phyloP scores from a whole-genome alignment of 2,888 invertebrate genomes.

The Orthosia cruda region DNA sequence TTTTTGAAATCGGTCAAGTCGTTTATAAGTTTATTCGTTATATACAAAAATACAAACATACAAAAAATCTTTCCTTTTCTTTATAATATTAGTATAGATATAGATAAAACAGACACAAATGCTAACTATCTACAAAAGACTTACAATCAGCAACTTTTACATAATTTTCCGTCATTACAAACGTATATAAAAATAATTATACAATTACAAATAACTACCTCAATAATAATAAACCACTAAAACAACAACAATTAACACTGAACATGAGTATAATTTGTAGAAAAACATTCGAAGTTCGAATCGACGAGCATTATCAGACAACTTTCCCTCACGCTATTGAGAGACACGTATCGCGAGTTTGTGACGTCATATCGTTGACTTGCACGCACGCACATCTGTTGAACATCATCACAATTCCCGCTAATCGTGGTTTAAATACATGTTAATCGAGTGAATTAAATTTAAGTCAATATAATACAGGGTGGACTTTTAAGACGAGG shows the following conservation, averaged over 20 bases:
- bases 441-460: conserved; percentile 32
- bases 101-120: not conserved
- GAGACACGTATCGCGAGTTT: conserved; percentile 68
- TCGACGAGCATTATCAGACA: conserved; percentile 65
- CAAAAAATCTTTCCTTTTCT: too few species aligned
- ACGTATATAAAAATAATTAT: conserved; percentile 21
- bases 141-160: conserved; percentile 5
- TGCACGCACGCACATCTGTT: conserved; percentile 60
- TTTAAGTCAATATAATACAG: not conserved
- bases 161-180: conserved; percentile 1
- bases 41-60: too few species aligned
- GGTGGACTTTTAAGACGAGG: not conserved
- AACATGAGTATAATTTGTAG: conserved; percentile 34
- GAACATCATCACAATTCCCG: conserved; percentile 38
- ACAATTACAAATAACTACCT: conserved; percentile 32
- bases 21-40: too few species aligned
- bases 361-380: conserved; percentile 56
- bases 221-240: conserved; percentile 41
- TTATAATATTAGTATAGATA: too few species aligned
- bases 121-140: not conserved
- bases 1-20: too few species aligned
- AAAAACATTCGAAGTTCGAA: conserved; percentile 50
- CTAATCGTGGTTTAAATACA: conserved; percentile 45
- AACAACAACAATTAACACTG: conserved; percentile 40
- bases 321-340: conserved; percentile 79